A percentile compares a stretch with the other conserved stretches of the same genome.
These are phyloP conservation scores for Pithecia hirsuta DNA, from an alignment of 2,797 vertebrate species.

Conservation along the genomic window DNA sequence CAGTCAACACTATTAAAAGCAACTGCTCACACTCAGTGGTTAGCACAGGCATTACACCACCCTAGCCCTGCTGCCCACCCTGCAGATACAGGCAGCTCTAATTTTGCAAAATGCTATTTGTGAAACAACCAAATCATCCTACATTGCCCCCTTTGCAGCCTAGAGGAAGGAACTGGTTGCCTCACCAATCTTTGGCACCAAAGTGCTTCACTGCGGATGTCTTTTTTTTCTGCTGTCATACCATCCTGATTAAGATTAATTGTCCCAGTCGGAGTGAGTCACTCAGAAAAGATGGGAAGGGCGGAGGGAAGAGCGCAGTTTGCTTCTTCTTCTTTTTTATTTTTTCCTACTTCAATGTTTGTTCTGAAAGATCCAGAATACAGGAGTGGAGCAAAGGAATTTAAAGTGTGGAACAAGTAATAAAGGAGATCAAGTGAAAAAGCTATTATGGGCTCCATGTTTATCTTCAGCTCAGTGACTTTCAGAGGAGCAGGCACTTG, in stretches of 20 bases:
- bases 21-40: conserved; percentile 59
- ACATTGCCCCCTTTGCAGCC: conserved; percentile 63
- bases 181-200: conserved; percentile 69
- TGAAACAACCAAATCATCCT: conserved; percentile 78
- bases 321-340: not conserved
- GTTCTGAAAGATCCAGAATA: conserved; percentile 73
- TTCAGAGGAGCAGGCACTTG: conserved; percentile 62
- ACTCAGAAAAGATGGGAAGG: conserved; percentile 73
- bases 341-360: conserved; percentile 58
- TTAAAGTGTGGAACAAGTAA: conserved; percentile 74
- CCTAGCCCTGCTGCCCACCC: conserved; percentile 69
- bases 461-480: conserved; percentile 75
- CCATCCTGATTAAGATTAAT: conserved; percentile 75
- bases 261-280: conserved; percentile 74
- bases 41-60: conserved; percentile 75
- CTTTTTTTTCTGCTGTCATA: conserved; percentile 74
- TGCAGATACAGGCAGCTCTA: conserved; percentile 53
- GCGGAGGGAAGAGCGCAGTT: conserved; percentile 23
- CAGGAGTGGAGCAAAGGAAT: conserved; percentile 68
- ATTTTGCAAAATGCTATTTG: conserved; percentile 77
- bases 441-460: conserved; percentile 50
- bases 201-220: conserved; percentile 66
- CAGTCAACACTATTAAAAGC: conserved; percentile 55
- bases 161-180: conserved; percentile 68
- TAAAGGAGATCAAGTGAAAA: conserved; percentile 69